Base-by-base conservation (phyloP, 2,888 invertebrate species). In the Zhuqinia jingwanae region DNA sequence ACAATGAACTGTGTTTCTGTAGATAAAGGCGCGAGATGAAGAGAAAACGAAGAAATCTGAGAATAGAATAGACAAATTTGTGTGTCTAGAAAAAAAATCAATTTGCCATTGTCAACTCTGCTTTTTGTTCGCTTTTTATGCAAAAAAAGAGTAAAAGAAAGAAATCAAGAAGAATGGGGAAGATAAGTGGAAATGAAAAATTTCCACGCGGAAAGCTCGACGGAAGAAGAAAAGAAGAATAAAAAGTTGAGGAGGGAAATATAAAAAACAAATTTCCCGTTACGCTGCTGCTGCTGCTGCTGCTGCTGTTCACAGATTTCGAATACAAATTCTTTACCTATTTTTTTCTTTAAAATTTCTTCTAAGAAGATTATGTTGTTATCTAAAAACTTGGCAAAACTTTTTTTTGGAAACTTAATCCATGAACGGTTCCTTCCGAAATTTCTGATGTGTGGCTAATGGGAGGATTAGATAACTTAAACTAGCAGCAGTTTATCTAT, bases 51-150 rank as follows among this genome's bases (percentile, higher is more conserved):
- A 68, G 17, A 45, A 47, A 22, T 47, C 6, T 10, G 17, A 42
- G 45, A 30, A 30, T n/a, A n/a, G n/a, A n/a, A n/a, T n/a, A n/a
- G n/a, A n/a, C 27, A 30, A 27, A 70, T 2, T 50, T 50, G 50
- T 13, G 50, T 50, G 20, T 17, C 6, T 20, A 20, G 15, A 20
- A n/a, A 50, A 42, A 80, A 70, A 80, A 80, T 70, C 80, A 80
- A 80, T 80, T 80, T 80, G 80, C 80, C 70, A 80, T 30, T 80
- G 80, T 80, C 80, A 70, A 50, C n/a, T 45, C 27, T 50, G 6
- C 15, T 50, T 73, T 50, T 50, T 73, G 36, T 20, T 42, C 17
- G 42, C 17, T 42, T 27, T 30, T n/a, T 15, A n/a, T 22, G 20
- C 11, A n/a, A n/a, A n/a, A n/a, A n/a, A n/a, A n/a, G n/a, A n/a